Conservation (phyloP, 1,140 invertebrate species). For the Myzus persicae region DNA sequence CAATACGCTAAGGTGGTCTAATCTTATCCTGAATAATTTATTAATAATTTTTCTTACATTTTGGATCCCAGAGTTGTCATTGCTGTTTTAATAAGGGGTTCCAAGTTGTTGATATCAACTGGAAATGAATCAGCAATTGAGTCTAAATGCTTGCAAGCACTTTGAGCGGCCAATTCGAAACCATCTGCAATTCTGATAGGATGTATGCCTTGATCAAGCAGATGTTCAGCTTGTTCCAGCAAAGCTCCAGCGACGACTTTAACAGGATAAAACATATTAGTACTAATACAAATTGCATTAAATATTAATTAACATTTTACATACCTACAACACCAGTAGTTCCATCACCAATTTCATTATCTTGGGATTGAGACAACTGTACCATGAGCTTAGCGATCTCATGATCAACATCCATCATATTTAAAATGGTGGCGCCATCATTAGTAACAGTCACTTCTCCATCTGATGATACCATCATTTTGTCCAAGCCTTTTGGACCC, state of each 20-base stretch:
- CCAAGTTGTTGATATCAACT: slow-evolving; percentile 81
- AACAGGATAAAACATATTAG: slow-evolving; percentile 45
- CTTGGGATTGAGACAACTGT: slow-evolving; percentile 97
- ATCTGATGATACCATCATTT: slow-evolving; percentile 96
- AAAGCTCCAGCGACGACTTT: slow-evolving; percentile 87
- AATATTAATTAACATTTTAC: slow-evolving; percentile 58
- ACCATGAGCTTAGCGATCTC: slow-evolving; percentile 99
- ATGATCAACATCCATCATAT: slow-evolving; percentile 99
- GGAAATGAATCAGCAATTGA: slow-evolving; percentile 89
- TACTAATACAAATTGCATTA: background rate
- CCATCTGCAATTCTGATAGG: slow-evolving; percentile 99
- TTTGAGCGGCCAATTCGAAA: slow-evolving; percentile 95
- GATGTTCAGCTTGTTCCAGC: slow-evolving; percentile 90
- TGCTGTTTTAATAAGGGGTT: slow-evolving; percentile 92
- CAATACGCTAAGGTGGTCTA: too few species aligned
- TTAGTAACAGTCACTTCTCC: slow-evolving; percentile 98
- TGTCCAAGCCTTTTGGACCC: slow-evolving; percentile 94
- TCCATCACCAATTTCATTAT: slow-evolving; percentile 99
- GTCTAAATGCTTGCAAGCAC: slow-evolving; percentile 87
- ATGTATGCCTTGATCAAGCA: slow-evolving; percentile 97
- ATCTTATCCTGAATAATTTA: background rate
- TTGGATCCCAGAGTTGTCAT: slow-evolving; percentile 99
- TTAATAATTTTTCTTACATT: slow-evolving; percentile 72
- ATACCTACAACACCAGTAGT: slow-evolving; percentile 97
- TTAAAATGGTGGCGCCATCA: slow-evolving; percentile 99